Conservation (phyloP, 2,113 vertebrate species). For the Diadophis punctatus region DNA sequence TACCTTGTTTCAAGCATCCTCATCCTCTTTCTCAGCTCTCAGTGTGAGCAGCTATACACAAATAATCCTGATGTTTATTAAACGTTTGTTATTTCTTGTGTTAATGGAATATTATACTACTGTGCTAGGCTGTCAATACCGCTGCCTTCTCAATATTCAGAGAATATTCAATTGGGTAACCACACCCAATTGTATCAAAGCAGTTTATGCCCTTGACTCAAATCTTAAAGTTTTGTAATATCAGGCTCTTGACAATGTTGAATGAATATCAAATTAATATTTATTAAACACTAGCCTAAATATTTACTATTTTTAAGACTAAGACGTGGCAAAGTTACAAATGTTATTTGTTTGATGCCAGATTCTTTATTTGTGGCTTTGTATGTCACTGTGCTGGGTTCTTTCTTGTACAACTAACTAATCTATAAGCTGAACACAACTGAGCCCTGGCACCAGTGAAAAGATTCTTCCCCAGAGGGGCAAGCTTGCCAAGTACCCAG, state of each 20-base stretch:
- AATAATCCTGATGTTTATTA: neutral
- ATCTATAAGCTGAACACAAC: neutral
- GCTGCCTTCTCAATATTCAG: neutral
- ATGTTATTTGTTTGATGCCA: neutral
- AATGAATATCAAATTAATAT: neutral
- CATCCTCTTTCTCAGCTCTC: neutral
- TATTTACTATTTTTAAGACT: neutral
- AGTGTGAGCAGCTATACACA: neutral
- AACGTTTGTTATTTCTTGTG: neutral
- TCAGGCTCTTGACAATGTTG: neutral
- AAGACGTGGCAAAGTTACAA: neutral
- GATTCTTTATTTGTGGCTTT: neutral
- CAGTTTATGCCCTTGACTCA: neutral
- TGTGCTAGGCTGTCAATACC: neutral
- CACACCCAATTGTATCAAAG: neutral
- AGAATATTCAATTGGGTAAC: neutral
- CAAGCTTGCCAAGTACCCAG: neutral
- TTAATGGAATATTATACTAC: neutral
- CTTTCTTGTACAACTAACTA: neutral
- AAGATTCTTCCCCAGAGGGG: neutral
- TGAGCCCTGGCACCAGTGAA: neutral
- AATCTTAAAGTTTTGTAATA: neutral
- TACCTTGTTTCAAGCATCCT: neutral
- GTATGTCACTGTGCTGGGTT: neutral
- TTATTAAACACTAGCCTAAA: neutral